A percentile compares a stretch with the other conserved stretches of the same genome.
Evolutionary conservation across 2,888 invertebrate genomes (phyloP).

Genomic region (Caenorhabditis sp.): DNA sequence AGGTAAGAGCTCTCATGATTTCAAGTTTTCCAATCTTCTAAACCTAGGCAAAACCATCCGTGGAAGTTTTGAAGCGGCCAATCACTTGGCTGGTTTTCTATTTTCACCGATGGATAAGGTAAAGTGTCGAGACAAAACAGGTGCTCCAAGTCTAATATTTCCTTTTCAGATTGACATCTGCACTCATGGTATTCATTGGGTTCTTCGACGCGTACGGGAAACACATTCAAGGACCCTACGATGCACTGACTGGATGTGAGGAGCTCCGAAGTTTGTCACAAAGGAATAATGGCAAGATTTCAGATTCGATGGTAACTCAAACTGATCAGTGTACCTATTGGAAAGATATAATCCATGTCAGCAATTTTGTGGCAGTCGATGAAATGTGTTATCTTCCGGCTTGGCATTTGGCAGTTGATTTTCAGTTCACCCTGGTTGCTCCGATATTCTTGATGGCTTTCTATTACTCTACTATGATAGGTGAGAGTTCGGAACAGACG

Average conservation of each 20-base stretch:
- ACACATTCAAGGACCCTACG: conserved; percentile 52
- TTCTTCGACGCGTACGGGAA: conserved; percentile 58
- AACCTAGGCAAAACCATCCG: conserved; percentile 40
- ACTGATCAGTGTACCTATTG: conserved; percentile 61
- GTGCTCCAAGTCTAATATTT: neutral
- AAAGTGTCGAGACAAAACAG: neutral
- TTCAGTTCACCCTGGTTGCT: conserved; percentile 58
- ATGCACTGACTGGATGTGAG: conserved; percentile 54
- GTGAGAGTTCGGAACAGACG: neutral
- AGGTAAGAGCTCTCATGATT: too few species aligned
- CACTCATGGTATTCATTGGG: conserved; percentile 61
- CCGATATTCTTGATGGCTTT: conserved; percentile 54
- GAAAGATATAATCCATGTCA: conserved; percentile 68
- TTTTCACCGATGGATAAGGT: conserved; percentile 65
- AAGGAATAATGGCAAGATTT: neutral
- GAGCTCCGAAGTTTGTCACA: too few species aligned
- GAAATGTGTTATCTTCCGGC: conserved; percentile 83
- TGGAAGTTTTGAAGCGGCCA: conserved; percentile 31
- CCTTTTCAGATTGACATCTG: conserved; percentile 55
- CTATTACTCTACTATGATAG: conserved; percentile 43
- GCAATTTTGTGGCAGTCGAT: conserved; percentile 81
- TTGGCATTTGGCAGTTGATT: conserved; percentile 78
- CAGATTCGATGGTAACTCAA: conserved; percentile 47
- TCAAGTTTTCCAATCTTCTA: too few species aligned
- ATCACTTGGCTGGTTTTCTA: conserved; percentile 61